Base-by-base conservation (phyloP, 2,888 invertebrate genomes). In the Rhogogaster chlorosoma region DNA sequence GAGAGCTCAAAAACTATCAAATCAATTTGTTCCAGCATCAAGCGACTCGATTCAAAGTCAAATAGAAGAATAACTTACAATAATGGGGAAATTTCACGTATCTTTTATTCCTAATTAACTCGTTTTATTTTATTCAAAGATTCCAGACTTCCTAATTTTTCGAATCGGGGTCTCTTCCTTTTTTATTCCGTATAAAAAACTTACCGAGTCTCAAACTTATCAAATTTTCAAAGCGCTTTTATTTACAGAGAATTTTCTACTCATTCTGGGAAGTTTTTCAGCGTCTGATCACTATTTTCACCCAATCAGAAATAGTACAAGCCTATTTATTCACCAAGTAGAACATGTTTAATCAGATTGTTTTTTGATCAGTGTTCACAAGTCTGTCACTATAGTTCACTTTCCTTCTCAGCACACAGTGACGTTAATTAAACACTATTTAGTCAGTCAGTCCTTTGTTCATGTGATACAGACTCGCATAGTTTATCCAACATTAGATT, bases 371-470 rank as follows among this genome's bases (percentile, higher is more conserved):
- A 77, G 4, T 49, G 77, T 22, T 77, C 1, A 32, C 53, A 29
- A 32, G 12, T 53, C 29, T 77, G 53, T 77, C 49, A 77, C 45
- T 77, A 26, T 73, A 49, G 29, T 42, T 71, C n/a, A 38, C 36
- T n/a, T 71, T 10, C 10, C 29, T 32, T 0, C 12, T 29, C 32
- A 5, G 77, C 29, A 77, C 29, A 77, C 32, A 53, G 49, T 77
- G 77, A 53, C 77, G 32, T 77, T n/a, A 6, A 77, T 77, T 4
- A 6, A 53, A 77, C 49, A 53, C 32, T n/a, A 32, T 45, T 53
- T 38, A 77, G 29, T 77, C 15, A 29, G 22, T 53, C 45, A 18
- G 22, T 53, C 49, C n/a, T n/a, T 77, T 26, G 77, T 77, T 12
- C 49, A 32, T 77, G 18, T 32, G 32, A 77, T 77, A 49, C 77